Conservation (phyloP, 2,113 vertebrate species). For the Hypocryptadius cinnamomeus region DNA sequence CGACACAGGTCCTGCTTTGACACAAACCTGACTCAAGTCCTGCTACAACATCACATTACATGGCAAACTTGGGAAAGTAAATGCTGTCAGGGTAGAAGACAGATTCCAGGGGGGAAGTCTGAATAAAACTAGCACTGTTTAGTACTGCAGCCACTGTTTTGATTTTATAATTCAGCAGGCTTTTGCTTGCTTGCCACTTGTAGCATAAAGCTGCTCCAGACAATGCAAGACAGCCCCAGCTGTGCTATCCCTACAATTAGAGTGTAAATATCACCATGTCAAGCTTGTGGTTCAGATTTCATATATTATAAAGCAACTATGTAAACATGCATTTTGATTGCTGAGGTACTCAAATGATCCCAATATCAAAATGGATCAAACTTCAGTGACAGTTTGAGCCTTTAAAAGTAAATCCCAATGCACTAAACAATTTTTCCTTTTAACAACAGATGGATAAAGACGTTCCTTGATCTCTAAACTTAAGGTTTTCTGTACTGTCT, state of each 20-base stretch:
- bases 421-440: background rate
- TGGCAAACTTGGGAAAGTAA: background rate
- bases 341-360: background rate
- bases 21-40: background rate
- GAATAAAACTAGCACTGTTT: background rate
- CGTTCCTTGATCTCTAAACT: background rate
- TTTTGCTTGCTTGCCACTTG: background rate
- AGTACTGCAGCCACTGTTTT: background rate
- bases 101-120: background rate
- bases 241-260: background rate
- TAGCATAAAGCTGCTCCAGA: background rate
- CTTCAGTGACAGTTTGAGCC: background rate
- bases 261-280: background rate
- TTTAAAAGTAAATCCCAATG: background rate
- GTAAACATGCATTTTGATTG: background rate
- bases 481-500: background rate
- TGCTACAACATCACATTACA: rapidly evolving
- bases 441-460: background rate
- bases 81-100: rapidly evolving
- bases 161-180: background rate
- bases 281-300: background rate
- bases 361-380: background rate
- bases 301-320: background rate
- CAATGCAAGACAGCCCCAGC: background rate
- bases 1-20: background rate